Evolutionary conservation across 1,140 invertebrate genomes (phyloP).

Genomic region (Agrilus planipennis): DNA sequence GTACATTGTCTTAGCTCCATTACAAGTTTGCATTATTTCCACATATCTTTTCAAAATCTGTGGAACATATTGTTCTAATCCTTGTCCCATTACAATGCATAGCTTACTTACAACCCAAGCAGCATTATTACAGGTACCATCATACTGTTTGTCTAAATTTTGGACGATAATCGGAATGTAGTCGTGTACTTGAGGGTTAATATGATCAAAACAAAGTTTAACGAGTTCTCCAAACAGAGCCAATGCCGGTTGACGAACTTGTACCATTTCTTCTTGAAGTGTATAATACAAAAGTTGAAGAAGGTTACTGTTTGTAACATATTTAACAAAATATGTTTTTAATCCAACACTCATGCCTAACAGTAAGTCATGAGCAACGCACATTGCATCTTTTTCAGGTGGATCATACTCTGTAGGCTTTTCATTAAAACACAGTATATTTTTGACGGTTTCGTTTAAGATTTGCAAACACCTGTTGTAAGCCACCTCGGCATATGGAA

Average conservation of each 20-base stretch:
- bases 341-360: slow-evolving; percentile 91
- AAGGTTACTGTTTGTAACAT: slow-evolving; percentile 85
- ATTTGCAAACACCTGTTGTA: slow-evolving; percentile 89
- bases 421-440: slow-evolving; percentile 73
- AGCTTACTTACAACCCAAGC: slow-evolving; percentile 98
- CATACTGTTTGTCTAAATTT: slow-evolving; percentile 93
- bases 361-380: slow-evolving; percentile 91
- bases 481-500: slow-evolving; percentile 96
- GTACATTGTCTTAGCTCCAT: slow-evolving; percentile 23
- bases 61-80: slow-evolving; percentile 23
- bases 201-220: slow-evolving; percentile 95
- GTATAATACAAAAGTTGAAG: slow-evolving; percentile 93
- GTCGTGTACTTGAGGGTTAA: slow-evolving; percentile 81
- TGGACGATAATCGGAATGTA: slow-evolving; percentile 91
- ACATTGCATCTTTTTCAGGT: slow-evolving; percentile 98
- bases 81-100: slow-evolving; percentile 75
- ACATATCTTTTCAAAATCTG: slow-evolving; percentile 23
- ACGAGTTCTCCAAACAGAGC: slow-evolving; percentile 94
- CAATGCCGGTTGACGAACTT: slow-evolving; percentile 96
- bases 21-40: slow-evolving; percentile 11
- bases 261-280: slow-evolving; percentile 94
- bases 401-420: slow-evolving; percentile 75
- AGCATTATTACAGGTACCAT: slow-evolving; percentile 98
- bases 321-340: slow-evolving; percentile 83
- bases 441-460: slow-evolving; percentile 81